Percentiles rank a stretch among this genome's conserved stretches.
Conservation (phyloP, 2,797 vertebrate species). For the Loris lydekkerianus region DNA sequence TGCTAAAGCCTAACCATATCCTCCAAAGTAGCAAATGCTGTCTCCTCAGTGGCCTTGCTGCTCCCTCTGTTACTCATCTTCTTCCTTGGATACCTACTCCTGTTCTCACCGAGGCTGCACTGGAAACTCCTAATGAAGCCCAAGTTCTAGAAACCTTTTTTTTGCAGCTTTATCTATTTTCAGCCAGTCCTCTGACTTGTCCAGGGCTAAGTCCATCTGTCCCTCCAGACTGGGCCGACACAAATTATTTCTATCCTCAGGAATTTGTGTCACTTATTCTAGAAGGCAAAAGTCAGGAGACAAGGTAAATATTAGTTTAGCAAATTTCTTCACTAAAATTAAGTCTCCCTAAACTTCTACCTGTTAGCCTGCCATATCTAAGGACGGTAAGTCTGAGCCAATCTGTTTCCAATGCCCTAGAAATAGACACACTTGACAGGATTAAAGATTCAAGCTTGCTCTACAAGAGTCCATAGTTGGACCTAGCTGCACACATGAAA, state of each 20-base stretch:
- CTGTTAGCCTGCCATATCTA: neutral
- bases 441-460: neutral
- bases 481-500: neutral
- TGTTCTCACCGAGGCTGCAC: neutral
- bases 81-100: neutral
- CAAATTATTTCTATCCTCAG: neutral
- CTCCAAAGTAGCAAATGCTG: slow-evolving; percentile 23
- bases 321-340: neutral
- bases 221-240: neutral
- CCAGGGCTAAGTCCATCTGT: neutral
- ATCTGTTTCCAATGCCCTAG: neutral
- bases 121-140: neutral
- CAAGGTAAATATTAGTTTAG: neutral
- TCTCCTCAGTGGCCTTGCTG: neutral
- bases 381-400: neutral
- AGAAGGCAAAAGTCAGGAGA: neutral
- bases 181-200: neutral
- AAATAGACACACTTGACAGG: slow-evolving; percentile 22
- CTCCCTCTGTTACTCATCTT: neutral
- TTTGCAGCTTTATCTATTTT: neutral
- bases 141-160: neutral
- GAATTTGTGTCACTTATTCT: neutral
- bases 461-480: neutral
- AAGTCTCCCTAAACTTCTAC: neutral
- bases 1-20: neutral